Conservation (phyloP, 1,140 invertebrate genomes). For the Chironomus tepperi region DNA sequence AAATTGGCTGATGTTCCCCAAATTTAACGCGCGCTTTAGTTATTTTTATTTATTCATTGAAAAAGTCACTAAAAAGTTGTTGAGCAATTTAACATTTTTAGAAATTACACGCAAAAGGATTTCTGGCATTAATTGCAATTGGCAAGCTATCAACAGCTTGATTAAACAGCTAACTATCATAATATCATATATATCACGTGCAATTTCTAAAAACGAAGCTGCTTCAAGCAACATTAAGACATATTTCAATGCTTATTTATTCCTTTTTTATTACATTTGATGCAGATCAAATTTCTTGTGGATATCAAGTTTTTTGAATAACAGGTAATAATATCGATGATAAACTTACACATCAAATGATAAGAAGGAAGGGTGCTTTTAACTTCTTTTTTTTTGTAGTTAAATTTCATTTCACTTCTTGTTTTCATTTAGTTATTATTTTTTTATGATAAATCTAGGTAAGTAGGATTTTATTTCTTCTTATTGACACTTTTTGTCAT, state of each 20-base stretch:
- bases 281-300: not conserved
- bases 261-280: not conserved
- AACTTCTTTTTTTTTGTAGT: not conserved
- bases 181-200: too few relatives aligned
- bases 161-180: too few relatives aligned
- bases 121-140: too few relatives aligned
- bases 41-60: too few relatives aligned
- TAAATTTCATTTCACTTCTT: not conserved
- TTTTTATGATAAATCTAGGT: not conserved
- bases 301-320: not conserved
- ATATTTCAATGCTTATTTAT: not conserved
- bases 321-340: not conserved
- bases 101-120: too few relatives aligned
- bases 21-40: too few relatives aligned
- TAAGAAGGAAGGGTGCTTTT: not conserved
- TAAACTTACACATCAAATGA: not conserved
- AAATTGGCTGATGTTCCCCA: too few relatives aligned
- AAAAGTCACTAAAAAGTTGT: too few relatives aligned
- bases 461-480: not conserved
- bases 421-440: not conserved
- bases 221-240: not conserved
- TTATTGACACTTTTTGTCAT: not conserved
- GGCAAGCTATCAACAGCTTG: too few relatives aligned
- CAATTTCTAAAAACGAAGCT: too few relatives aligned
- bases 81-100: too few relatives aligned